phyloP scores from a whole-genome alignment of 2,888 invertebrate genomes.

The Caenorhabditis panamensis region DNA sequence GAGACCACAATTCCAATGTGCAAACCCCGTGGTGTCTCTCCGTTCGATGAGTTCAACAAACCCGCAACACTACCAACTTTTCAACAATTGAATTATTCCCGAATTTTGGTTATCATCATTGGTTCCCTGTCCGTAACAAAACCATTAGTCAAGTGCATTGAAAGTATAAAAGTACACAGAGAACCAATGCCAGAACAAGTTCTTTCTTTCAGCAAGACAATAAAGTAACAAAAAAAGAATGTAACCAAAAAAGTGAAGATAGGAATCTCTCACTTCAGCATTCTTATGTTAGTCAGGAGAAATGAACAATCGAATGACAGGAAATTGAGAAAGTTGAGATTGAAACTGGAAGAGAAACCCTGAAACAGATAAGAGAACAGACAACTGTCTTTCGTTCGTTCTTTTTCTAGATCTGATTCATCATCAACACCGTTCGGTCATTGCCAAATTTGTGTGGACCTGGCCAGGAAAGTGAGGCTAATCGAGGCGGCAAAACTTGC shows the following conservation, averaged over 20 bases:
- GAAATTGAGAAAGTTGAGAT: not conserved
- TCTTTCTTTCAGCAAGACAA: not conserved
- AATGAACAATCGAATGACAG: not conserved
- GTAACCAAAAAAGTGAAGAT: slow-evolving; percentile 10
- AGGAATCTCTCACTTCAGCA: slow-evolving; percentile 17
- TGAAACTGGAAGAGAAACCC: not conserved
- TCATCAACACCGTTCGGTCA: slow-evolving; percentile 33
- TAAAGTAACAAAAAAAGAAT: not conserved
- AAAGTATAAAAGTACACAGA: not conserved
- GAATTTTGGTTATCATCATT: no score
- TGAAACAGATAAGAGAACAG: not conserved
- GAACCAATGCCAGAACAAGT: not conserved
- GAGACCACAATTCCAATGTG: no score
- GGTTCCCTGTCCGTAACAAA: no score
- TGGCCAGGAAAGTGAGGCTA: slow-evolving; percentile 44
- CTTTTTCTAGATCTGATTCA: slow-evolving; percentile 17
- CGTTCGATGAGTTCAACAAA: no score
- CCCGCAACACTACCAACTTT: no score
- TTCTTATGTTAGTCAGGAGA: no score
- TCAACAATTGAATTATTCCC: no score
- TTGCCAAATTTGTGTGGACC: slow-evolving; percentile 4
- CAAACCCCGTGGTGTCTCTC: no score
- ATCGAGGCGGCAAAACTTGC: slow-evolving; percentile 51
- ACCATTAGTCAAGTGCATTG: no score
- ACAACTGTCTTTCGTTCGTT: not conserved